A percentile compares a stretch with the other conserved stretches of the same genome.
Conservation (phyloP, 2,113 vertebrate species). For the Tylochromis polylepis region DNA sequence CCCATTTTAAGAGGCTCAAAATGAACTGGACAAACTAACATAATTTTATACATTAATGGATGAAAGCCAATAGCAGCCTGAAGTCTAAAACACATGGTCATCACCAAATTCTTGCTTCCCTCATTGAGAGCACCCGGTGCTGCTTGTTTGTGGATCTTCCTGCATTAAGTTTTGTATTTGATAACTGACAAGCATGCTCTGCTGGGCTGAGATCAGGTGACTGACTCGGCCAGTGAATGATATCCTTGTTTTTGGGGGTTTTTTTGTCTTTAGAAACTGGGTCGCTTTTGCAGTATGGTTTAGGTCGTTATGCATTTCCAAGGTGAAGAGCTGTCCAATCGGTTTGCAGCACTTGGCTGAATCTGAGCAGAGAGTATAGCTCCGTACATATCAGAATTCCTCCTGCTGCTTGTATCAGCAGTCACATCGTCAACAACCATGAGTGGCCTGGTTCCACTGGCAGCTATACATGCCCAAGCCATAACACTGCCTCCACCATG, state of each 20-base stretch:
- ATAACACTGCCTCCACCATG: background rate
- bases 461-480: background rate
- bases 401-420: background rate
- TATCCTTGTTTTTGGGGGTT: rapidly evolving
- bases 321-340: background rate
- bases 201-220: background rate
- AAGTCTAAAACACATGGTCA: background rate
- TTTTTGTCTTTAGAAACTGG: background rate
- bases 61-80: background rate
- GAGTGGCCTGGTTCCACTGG: background rate
- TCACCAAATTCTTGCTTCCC: background rate
- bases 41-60: background rate
- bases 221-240: background rate
- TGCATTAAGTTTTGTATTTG: background rate
- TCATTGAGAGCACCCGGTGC: background rate
- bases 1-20: background rate
- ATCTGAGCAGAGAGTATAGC: background rate
- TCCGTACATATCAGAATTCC: background rate
- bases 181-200: background rate
- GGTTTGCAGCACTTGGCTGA: background rate
- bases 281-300: background rate
- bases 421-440: background rate
- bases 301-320: background rate
- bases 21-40: background rate
- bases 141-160: background rate